Percentiles rank a stretch among this genome's conserved stretches.
Conservation (phyloP, 2,888 invertebrate genomes). For the Hoplodrina ambigua region DNA sequence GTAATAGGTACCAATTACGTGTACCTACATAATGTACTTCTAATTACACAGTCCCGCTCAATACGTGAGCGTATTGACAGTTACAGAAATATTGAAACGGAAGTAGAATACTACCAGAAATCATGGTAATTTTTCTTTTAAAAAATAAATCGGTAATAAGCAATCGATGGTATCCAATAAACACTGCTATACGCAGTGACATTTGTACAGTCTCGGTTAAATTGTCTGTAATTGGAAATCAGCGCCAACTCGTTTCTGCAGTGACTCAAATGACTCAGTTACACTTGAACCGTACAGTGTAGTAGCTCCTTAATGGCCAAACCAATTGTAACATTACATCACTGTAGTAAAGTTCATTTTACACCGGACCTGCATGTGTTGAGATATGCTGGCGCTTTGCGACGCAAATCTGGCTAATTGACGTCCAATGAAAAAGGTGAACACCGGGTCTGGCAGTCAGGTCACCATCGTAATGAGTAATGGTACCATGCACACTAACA, state of each 20-base stretch:
- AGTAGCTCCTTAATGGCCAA: constrained; percentile 28
- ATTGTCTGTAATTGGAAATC: constrained; percentile 67
- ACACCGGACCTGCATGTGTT: constrained; percentile 3
- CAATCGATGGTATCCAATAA: constrained; percentile 6
- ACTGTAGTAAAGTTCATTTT: constrained; percentile 50
- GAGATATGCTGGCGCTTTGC: constrained; percentile 53
- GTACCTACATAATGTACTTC: constrained; percentile 22
- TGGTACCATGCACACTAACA: not conserved
- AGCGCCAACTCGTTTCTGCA: constrained; percentile 63
- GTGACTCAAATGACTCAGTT: constrained; percentile 64
- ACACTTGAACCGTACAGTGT: constrained; percentile 64
- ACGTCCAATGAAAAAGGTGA: constrained; percentile 70
- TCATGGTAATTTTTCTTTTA: not conserved
- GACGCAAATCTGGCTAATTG: constrained; percentile 72
- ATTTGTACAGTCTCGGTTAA: constrained; percentile 42
- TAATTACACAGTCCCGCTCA: constrained; percentile 16
- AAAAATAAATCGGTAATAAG: not conserved
- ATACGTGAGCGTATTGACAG: constrained; percentile 1
- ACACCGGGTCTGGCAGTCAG: constrained; percentile 63
- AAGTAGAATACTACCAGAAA: constrained; percentile 4
- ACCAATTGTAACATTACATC: constrained; percentile 35
- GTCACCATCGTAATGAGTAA: constrained; percentile 43
- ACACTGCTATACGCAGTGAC: constrained; percentile 12
- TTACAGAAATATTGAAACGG: constrained; percentile 23
- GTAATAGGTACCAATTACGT: constrained; percentile 29